Conservation (phyloP, 1,140 invertebrate species). For the Brachionus paranguensis region DNA sequence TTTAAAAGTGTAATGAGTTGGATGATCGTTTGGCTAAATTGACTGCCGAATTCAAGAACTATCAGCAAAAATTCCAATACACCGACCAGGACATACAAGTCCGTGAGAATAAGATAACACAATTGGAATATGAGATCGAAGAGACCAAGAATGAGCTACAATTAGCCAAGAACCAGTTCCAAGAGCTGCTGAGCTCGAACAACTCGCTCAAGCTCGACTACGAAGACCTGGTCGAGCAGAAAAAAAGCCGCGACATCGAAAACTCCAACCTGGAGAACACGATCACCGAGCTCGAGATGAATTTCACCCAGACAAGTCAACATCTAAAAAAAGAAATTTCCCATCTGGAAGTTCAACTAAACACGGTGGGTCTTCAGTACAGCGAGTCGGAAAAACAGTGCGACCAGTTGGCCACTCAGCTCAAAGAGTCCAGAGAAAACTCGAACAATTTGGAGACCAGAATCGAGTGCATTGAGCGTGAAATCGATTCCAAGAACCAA, state of each 20-base stretch:
- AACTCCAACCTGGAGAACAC: conserved; percentile 49
- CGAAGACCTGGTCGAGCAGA: conserved; percentile 47
- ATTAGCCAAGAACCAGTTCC: conserved; percentile 44
- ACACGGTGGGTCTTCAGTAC: neutral
- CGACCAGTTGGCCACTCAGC: neutral
- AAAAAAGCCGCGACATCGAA: conserved; percentile 49
- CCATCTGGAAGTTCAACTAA: neutral
- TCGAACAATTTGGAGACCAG: neutral
- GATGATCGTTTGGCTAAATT: conserved; percentile 52
- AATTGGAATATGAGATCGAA: conserved; percentile 50
- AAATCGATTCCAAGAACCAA: conserved; percentile 22
- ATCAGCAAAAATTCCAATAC: conserved; percentile 49
- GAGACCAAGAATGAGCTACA: conserved; percentile 45
- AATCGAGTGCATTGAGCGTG: neutral
- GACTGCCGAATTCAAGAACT: conserved; percentile 48
- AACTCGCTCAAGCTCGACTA: conserved; percentile 48
- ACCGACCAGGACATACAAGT: conserved; percentile 46
- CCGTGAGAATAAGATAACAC: conserved; percentile 46
- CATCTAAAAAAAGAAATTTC: conserved; percentile 48
- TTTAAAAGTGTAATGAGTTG: conserved; percentile 43
- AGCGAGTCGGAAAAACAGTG: neutral
- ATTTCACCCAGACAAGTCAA: conserved; percentile 49
- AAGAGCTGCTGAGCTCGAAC: conserved; percentile 47
- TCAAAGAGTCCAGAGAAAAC: neutral
- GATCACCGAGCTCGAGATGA: conserved; percentile 50